Evolutionary conservation across 2,888 invertebrate genomes (phyloP).

Genomic region (Zygaena filipendulae): DNA sequence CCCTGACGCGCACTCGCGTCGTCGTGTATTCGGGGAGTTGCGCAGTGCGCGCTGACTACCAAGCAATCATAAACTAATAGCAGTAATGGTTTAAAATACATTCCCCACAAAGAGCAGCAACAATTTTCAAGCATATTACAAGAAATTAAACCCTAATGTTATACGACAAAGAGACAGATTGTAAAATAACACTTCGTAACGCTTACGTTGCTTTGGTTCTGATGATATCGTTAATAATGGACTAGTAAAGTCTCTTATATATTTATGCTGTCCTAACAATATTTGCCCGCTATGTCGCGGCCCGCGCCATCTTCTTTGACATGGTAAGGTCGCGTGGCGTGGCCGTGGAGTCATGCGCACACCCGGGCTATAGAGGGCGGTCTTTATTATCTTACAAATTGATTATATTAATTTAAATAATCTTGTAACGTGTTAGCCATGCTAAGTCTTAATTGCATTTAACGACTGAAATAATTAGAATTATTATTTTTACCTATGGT

Average conservation of each 20-base stretch:
- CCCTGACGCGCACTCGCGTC: slow-evolving; percentile 46
- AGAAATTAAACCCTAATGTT: slow-evolving; percentile 18
- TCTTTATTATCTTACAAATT: too few species aligned
- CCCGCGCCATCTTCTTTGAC: slow-evolving; percentile 54
- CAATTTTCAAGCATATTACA: slow-evolving; percentile 13
- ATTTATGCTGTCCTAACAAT: slow-evolving; percentile 39
- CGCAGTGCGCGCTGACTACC: slow-evolving; percentile 64
- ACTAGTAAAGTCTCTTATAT: slow-evolving; percentile 15
- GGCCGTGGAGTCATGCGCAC: too few species aligned
- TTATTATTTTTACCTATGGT: too few species aligned
- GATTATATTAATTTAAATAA: too few species aligned
- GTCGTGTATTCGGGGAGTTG: slow-evolving; percentile 62
- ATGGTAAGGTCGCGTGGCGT: slow-evolving; percentile 6
- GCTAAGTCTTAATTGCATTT: too few species aligned
- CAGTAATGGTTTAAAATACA: slow-evolving; percentile 30
- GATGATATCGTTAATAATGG: too few species aligned
- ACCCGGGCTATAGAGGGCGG: too few species aligned
- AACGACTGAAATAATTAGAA: too few species aligned
- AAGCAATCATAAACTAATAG: slow-evolving; percentile 38
- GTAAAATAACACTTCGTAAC: too few species aligned
- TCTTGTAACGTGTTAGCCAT: too few species aligned
- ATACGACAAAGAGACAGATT: too few species aligned
- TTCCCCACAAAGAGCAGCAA: slow-evolving; percentile 35
- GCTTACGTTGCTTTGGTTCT: too few species aligned
- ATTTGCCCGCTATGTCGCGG: slow-evolving; percentile 54